phyloP scores from a whole-genome alignment of 2,113 vertebrate species.

The Tinamus guttatus region DNA sequence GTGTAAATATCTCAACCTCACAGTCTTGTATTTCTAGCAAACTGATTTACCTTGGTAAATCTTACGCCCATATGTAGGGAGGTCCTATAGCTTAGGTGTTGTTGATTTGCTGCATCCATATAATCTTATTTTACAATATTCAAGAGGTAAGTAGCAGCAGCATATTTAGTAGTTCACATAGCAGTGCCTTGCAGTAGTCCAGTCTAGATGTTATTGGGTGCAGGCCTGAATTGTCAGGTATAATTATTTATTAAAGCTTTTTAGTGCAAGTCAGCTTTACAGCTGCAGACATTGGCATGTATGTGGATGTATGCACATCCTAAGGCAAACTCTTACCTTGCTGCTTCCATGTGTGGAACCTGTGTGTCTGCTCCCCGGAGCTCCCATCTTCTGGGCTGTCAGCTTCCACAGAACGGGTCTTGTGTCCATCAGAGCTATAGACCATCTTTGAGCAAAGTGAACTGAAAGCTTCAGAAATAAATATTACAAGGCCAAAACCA shows the following conservation, averaged over 20 bases:
- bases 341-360: not conserved
- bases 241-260: not conserved
- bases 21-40: not conserved
- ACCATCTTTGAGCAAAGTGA: conserved; percentile 28
- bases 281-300: not conserved
- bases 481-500: conserved; percentile 59
- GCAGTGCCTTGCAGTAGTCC: not conserved
- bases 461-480: conserved; percentile 61
- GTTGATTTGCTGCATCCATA: not conserved
- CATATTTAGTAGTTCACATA: not conserved
- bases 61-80: not conserved
- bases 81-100: not conserved
- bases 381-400: not conserved
- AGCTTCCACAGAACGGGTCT: conserved; percentile 20
- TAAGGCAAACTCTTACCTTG: not conserved
- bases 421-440: not conserved
- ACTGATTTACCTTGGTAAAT: not conserved
- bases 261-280: not conserved
- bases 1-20: not conserved
- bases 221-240: not conserved
- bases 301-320: not conserved
- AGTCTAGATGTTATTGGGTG: not conserved
- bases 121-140: not conserved
- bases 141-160: not conserved
- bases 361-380: not conserved